Conservation (phyloP, 1,140 invertebrate species). For the Bombus balteatus region DNA sequence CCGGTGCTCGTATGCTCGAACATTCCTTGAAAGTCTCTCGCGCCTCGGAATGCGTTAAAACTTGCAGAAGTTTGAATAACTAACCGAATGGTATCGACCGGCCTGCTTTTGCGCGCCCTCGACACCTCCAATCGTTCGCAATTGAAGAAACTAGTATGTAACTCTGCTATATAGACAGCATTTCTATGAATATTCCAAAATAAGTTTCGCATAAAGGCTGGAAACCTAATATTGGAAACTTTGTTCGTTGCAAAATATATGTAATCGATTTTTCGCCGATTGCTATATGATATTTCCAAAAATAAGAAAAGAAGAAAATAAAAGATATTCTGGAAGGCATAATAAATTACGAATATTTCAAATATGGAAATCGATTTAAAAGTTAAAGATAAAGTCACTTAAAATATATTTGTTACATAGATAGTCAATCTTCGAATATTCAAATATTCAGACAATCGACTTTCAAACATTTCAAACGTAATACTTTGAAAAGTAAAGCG, state of each 20-base stretch:
- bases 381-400: no score
- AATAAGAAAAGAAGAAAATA: not conserved
- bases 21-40: slow-evolving; percentile 38
- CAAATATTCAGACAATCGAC: no score
- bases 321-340: fast-evolving
- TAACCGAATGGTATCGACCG: slow-evolving; percentile 39
- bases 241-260: not conserved
- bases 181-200: not conserved
- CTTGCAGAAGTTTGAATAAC: slow-evolving; percentile 45
- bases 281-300: not conserved
- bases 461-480: not conserved
- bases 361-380: not conserved
- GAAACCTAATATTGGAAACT: not conserved
- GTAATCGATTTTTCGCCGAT: fast-evolving
- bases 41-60: slow-evolving; percentile 45
- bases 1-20: not conserved
- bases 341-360: not conserved
- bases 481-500: not conserved
- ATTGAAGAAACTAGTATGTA: not conserved
- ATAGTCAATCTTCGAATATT: no score
- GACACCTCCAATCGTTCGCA: slow-evolving; percentile 6
- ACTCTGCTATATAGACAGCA: not conserved
- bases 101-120: slow-evolving; percentile 26
- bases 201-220: not conserved
- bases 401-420: no score